Evolutionary conservation across 2,797 vertebrate genomes (phyloP).

Genomic region (Hypotaenidia philippensis): DNA sequence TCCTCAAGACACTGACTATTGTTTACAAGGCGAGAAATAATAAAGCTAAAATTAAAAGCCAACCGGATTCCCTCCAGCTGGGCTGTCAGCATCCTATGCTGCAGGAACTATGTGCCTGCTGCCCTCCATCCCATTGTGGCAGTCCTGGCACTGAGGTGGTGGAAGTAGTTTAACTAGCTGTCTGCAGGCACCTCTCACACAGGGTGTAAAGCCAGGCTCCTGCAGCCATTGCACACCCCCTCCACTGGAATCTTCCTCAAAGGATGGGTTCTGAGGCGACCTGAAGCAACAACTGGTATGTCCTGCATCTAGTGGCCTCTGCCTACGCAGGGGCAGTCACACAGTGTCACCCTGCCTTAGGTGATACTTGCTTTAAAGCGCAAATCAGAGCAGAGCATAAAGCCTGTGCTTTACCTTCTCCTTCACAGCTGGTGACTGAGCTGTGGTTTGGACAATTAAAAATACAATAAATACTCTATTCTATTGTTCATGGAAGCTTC

Average conservation of each 20-base stretch:
- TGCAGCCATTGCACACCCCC: not conserved
- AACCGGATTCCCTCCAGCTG: conserved; percentile 1
- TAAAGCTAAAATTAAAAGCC: conserved; percentile 5
- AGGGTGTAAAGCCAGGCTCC: not conserved
- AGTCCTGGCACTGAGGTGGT: not conserved
- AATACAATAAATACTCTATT: not conserved
- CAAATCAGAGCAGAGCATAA: not conserved
- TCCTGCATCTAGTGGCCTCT: not conserved
- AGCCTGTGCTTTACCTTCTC: rapidly evolving
- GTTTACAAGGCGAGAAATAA: conserved; percentile 37
- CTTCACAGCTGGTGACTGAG: not conserved
- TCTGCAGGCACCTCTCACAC: not conserved
- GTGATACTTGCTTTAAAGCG: not conserved
- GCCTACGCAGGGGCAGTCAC: too few species aligned
- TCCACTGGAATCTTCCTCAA: not conserved
- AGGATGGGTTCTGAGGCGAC: rapidly evolving
- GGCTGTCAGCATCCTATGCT: not conserved
- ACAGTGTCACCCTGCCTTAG: rapidly evolving
- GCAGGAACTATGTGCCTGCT: not conserved
- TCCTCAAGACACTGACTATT: conserved; percentile 9
- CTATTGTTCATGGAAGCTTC: not conserved
- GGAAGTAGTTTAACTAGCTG: not conserved
- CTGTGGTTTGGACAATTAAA: conserved; percentile 18
- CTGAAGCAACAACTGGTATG: not conserved
- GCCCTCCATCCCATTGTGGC: not conserved